phyloP scores from a whole-genome alignment of 2,797 vertebrate species.

The Gadopsis bispinosus region DNA sequence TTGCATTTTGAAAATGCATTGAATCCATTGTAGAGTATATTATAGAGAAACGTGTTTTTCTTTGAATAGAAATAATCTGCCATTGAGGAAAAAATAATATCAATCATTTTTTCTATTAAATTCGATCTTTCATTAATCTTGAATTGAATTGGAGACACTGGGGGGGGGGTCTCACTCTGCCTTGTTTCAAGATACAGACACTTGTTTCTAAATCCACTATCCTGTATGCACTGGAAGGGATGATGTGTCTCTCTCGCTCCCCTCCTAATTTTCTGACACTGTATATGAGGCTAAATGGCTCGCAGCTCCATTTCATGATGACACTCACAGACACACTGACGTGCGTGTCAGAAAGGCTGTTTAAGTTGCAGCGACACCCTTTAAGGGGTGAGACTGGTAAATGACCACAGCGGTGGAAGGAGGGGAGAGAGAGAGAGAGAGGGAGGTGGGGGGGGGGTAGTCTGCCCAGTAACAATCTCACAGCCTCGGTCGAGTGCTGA shows the following conservation, averaged over 20 bases:
- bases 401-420: slow-evolving; percentile 47
- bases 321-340: neutral
- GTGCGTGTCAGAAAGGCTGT: slow-evolving; percentile 14
- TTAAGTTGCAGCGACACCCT: slow-evolving; percentile 40
- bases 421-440: slow-evolving; percentile 33
- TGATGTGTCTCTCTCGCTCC: neutral
- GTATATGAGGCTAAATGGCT: neutral
- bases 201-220: neutral
- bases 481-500: slow-evolving; percentile 85
- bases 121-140: neutral
- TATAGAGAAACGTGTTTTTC: neutral
- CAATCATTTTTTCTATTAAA: neutral
- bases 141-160: neutral
- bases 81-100: neutral
- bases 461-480: slow-evolving; percentile 97
- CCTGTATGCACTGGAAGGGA: neutral
- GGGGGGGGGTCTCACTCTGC: neutral
- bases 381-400: slow-evolving; percentile 43
- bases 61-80: neutral
- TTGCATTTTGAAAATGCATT: neutral
- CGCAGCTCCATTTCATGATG: neutral
- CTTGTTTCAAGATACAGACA: neutral
- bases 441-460: slow-evolving; percentile 67
- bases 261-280: neutral
- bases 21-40: neutral